phyloP scores from a whole-genome alignment of 2,888 invertebrate species.

The Blastobasis adustella region DNA sequence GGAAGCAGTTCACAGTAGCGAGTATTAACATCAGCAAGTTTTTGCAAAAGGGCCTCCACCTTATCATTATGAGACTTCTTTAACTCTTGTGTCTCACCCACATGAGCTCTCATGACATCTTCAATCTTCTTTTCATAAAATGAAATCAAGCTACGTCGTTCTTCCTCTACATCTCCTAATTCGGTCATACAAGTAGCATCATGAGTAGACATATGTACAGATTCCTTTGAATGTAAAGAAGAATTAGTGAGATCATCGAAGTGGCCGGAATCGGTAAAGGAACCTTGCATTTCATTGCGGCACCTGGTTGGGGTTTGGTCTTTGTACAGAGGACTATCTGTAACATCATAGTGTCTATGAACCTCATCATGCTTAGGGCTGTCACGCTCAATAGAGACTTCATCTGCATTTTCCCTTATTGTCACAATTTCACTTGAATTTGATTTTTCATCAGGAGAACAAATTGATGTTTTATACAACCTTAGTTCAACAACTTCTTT shows the following conservation, averaged over 20 bases:
- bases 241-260: constrained; percentile 88
- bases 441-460: constrained; percentile 86
- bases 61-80: constrained; percentile 87
- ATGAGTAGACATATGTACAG: constrained; percentile 72
- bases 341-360: constrained; percentile 59
- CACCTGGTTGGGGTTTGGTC: constrained; percentile 59
- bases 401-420: constrained; percentile 79
- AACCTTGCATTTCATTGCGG: constrained; percentile 80
- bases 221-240: constrained; percentile 85
- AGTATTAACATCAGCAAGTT: constrained; percentile 83
- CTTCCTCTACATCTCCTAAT: constrained; percentile 74
- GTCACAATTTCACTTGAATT: constrained; percentile 85
- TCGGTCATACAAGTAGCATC: constrained; percentile 72
- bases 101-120: constrained; percentile 78
- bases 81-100: constrained; percentile 81
- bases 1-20: constrained; percentile 86
- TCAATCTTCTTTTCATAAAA: constrained; percentile 85
- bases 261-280: constrained; percentile 90
- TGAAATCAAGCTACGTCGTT: constrained; percentile 79
- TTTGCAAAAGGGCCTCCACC: constrained; percentile 82
- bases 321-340: constrained; percentile 64
- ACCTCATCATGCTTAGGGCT: constrained; percentile 54
- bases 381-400: constrained; percentile 41
- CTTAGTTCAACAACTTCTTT: constrained; percentile 88
- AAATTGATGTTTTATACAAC: constrained; percentile 85